Evolutionary conservation across 1,140 invertebrate species (phyloP).

Genomic region (Neodiprion virginianus): DNA sequence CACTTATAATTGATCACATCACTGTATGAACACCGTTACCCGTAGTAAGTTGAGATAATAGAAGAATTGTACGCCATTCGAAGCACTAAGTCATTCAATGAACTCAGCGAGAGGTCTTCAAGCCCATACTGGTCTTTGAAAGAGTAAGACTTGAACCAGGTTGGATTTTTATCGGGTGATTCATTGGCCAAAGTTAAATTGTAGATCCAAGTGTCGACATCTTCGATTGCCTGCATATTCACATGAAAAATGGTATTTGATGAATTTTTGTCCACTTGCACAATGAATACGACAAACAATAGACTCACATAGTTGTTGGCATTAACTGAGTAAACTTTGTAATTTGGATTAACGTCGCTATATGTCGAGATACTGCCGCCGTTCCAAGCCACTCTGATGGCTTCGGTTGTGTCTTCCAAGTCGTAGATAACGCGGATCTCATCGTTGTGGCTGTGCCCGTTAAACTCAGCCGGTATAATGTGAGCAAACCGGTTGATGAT

Average conservation of each 20-base stretch:
- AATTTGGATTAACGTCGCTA: constrained; percentile 79
- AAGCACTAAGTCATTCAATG: constrained; percentile 48
- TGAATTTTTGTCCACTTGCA: no score
- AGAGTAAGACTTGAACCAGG: constrained; percentile 74
- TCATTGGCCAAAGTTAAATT: constrained; percentile 81
- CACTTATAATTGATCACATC: no score
- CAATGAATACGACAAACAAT: no score
- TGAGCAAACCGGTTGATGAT: constrained; percentile 68
- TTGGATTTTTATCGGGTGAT: constrained; percentile 60
- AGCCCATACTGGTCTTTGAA: constrained; percentile 71
- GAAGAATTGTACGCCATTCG: constrained; percentile 45
- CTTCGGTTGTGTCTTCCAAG: constrained; percentile 52
- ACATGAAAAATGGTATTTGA: constrained; percentile 22
- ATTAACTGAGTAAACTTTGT: constrained; percentile 77
- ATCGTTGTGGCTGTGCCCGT: constrained; percentile 82
- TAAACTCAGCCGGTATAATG: constrained; percentile 80
- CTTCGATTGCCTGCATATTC: constrained; percentile 66
- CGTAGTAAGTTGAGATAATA: constrained; percentile 49
- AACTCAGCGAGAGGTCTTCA: constrained; percentile 45
- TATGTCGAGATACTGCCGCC: constrained; percentile 76
- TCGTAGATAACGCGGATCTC: constrained; percentile 75
- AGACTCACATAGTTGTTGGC: constrained; percentile 65
- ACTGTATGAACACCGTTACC: constrained; percentile 34
- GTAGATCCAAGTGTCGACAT: constrained; percentile 77
- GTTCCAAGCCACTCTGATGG: constrained; percentile 78